Conservation (phyloP, 1,140 invertebrate species). For the Agrypnia vestita region DNA sequence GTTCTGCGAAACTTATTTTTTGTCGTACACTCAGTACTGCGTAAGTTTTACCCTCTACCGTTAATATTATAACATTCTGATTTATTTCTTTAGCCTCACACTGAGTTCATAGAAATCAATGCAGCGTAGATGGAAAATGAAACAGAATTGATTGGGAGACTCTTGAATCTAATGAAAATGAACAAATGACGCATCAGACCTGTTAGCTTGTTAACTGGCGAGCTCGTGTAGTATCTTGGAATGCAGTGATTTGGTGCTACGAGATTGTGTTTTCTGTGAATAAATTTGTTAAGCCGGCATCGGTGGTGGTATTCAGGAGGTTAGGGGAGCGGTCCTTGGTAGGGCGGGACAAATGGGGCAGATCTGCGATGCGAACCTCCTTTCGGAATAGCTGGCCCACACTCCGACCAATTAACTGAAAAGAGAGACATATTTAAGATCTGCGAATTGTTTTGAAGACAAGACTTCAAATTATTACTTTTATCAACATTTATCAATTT, state of each 20-base stretch:
- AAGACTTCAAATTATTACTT: no score
- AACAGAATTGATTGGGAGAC: no score
- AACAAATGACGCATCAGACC: constrained; percentile 1
- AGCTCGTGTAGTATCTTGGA: neutral
- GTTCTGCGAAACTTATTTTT: no score
- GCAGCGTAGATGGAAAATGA: no score
- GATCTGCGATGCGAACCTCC: constrained; percentile 87
- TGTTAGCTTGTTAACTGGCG: neutral
- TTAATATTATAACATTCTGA: no score
- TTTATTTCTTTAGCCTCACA: no score
- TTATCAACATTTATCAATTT: no score
- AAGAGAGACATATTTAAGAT: no score
- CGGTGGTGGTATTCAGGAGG: constrained; percentile 66
- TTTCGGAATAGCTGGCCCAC: constrained; percentile 89
- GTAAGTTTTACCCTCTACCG: no score
- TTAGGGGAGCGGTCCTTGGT: constrained; percentile 69
- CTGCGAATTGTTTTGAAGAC: no score
- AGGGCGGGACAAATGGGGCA: constrained; percentile 78
- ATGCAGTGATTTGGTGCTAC: constrained; percentile 45
- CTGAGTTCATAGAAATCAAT: no score
- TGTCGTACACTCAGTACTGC: no score
- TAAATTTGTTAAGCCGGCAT: constrained; percentile 71
- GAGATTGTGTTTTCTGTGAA: constrained; percentile 66
- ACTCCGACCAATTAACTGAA: constrained; percentile 84
- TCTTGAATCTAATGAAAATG: neutral